These are phyloP conservation scores for Eudyptes chrysolophus DNA, from an alignment of 2,113 vertebrate genomes.

Conservation along the genomic window DNA sequence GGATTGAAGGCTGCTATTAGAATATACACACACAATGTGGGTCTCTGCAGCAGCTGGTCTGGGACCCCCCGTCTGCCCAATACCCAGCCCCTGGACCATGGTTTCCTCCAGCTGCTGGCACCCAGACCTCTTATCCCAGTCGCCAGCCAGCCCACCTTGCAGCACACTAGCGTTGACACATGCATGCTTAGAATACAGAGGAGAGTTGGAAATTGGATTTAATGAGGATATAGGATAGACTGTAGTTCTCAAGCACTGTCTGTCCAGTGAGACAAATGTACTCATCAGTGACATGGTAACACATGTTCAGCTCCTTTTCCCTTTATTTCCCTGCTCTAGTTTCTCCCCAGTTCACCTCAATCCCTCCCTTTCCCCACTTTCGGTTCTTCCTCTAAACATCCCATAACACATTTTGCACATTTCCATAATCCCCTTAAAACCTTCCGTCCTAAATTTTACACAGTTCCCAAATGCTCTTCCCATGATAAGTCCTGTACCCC, in stretches of 20 bases:
- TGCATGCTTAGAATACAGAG: neutral
- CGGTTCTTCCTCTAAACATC: neutral
- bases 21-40: neutral
- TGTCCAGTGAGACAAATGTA: neutral
- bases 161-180: neutral
- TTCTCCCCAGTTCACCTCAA: neutral
- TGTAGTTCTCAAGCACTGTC: neutral
- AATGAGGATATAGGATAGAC: neutral
- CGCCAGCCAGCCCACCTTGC: neutral
- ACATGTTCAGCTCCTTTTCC: neutral
- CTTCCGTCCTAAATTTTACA: neutral
- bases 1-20: neutral
- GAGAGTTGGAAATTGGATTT: neutral
- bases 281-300: neutral
- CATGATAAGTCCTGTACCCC: neutral
- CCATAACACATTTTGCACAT: neutral
- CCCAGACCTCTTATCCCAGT: neutral
- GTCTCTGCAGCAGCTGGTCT: neutral
- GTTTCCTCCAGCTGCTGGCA: neutral
- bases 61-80: neutral
- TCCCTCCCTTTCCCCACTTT: neutral
- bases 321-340: neutral
- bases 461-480: neutral
- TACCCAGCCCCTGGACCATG: neutral
- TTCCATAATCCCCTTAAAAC: neutral